Conservation (phyloP, 2,113 vertebrate species). For the Rostratula benghalensis region DNA sequence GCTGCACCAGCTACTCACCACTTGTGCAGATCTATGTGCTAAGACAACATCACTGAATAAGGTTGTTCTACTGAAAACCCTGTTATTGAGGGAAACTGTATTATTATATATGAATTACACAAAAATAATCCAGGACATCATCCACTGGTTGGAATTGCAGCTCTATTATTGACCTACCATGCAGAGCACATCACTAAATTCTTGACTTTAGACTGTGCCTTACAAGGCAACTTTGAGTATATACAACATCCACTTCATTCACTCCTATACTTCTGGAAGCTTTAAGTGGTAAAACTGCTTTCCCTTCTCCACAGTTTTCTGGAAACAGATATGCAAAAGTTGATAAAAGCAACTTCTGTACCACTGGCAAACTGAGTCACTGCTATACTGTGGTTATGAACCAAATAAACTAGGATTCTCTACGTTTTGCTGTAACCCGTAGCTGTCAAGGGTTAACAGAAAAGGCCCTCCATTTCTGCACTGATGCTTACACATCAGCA, state of each 20-base stretch:
- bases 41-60: constrained; percentile 9
- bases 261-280: background rate
- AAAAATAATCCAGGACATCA: background rate
- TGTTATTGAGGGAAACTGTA: background rate
- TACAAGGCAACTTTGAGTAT: background rate
- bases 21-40: constrained; percentile 32
- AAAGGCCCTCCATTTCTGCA: background rate
- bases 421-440: background rate
- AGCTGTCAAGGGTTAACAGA: background rate
- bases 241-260: background rate
- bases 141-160: background rate
- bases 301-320: background rate
- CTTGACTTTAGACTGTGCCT: background rate
- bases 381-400: background rate
- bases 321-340: background rate
- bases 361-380: background rate
- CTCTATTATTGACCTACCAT: background rate
- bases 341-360: background rate
- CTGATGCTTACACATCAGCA: background rate
- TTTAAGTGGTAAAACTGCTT: background rate
- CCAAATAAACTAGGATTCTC: background rate
- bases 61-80: constrained; percentile 51
- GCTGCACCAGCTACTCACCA: constrained; percentile 35
- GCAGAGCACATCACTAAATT: background rate
- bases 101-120: constrained; percentile 28